Evolutionary conservation across 2,888 invertebrate genomes (phyloP), one percentile per base, ranked within the genome.

Genomic region (Cephus sareptanus): DNA sequence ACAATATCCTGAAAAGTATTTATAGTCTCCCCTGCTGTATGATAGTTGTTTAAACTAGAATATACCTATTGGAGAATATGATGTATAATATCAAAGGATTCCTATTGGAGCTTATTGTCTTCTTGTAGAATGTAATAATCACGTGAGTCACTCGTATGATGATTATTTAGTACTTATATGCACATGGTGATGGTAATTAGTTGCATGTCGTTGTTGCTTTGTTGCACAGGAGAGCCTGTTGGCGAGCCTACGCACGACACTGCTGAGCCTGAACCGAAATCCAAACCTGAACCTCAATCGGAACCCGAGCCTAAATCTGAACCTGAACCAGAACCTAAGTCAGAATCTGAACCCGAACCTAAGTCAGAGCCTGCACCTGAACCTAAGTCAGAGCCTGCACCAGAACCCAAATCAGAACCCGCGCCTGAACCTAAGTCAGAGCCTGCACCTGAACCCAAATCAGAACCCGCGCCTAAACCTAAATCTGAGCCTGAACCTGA

Each of bases 401-500:
- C 89, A 0, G 85, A 89, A 78, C 84, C 90, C 0, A 82, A 84
- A 56, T 83, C 91, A 1, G 84, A 89, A 78, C 86, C 91, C 0
- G 86, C 90, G 74, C 84, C 92, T 1, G 88, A 90, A 83, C 87
- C 92, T 11, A 83, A 84, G 74, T 84, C 89, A 1, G 90, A 89
- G 76, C 87, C 34, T 0, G 34, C 1, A 0, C 34, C 89, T 0
- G 92, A 92, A 78, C 91, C 92, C 0, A 88, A 92, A 75, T 89
- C 92, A 0, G 81, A 85, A 83, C 87, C 92, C 68, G 88, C 91
- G 76, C 90, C 89, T 71, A 92, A 92, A 84, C 92, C 91, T 31
- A 91, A 87, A 76, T 91, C 90, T 0, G 87, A 89, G 80, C 90
- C 94, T 13, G 93, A 93, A 82, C 92, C 93, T 0, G 91, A 91